phyloP scores from a whole-genome alignment of 2,113 vertebrate genomes.

The Dinomys branickii region DNA sequence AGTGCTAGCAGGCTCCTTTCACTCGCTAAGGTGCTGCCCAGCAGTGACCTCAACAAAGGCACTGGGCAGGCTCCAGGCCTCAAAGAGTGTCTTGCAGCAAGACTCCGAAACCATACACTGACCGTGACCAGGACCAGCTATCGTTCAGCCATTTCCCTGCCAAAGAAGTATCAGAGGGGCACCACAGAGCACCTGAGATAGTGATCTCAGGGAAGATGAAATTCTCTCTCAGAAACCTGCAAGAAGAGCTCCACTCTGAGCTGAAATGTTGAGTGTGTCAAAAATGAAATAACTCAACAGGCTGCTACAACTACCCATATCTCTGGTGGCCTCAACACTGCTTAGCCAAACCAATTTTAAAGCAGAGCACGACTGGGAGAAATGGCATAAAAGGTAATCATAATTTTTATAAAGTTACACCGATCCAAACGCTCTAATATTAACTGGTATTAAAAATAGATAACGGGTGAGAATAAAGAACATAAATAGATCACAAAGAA shows the following conservation, averaged over 20 bases:
- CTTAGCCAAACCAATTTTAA: not conserved
- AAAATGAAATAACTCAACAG: not conserved
- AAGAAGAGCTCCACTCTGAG: not conserved
- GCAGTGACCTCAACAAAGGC: not conserved
- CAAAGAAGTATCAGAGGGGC: not conserved
- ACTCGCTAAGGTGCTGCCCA: not conserved
- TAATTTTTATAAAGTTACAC: not conserved
- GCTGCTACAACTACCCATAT: not conserved
- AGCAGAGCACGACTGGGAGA: not conserved
- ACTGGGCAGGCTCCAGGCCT: not conserved
- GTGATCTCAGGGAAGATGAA: not conserved
- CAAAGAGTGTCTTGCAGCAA: not conserved
- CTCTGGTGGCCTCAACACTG: not conserved
- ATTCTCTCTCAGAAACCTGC: not conserved
- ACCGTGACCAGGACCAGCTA: not conserved
- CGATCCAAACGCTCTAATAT: conserved; percentile 6
- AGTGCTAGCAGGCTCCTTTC: not conserved
- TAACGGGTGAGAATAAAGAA: not conserved
- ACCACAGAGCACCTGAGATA: not conserved
- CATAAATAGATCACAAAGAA: not conserved
- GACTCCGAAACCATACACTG: not conserved
- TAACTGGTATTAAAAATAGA: not conserved
- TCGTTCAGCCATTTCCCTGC: not conserved
- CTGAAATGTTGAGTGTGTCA: not conserved
- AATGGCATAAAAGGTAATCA: not conserved